Conservation (phyloP, 2,113 vertebrate species). For the Pardalotus punctatus region DNA sequence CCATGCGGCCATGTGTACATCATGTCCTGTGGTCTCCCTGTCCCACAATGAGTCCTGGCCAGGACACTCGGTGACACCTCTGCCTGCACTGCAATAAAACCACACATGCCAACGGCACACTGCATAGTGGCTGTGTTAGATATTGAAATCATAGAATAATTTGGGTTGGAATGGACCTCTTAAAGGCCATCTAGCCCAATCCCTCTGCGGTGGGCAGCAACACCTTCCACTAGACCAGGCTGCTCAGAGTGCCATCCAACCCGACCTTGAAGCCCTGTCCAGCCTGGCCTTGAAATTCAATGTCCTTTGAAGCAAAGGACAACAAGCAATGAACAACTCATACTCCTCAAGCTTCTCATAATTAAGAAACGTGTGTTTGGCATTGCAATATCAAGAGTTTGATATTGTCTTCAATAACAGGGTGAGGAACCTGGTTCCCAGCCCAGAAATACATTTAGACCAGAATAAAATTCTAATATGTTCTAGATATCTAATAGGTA, state of each 20-base stretch:
- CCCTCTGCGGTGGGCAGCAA: neutral
- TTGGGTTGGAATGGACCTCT: neutral
- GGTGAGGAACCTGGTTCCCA: neutral
- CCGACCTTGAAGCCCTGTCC: neutral
- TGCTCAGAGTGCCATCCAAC: neutral
- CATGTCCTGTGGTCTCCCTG: neutral
- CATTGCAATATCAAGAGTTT: neutral
- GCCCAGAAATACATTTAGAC: neutral
- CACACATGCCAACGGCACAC: neutral
- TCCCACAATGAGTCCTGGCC: neutral
- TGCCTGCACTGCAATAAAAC: neutral
- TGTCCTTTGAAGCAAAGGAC: neutral
- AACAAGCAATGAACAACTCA: too few species aligned
- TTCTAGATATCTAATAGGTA: accelerated
- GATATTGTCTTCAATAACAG: neutral
- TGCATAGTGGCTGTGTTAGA: neutral
- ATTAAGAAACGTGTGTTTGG: neutral
- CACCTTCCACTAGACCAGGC: neutral
- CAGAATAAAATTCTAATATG: neutral
- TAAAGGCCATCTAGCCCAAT: too few species aligned
- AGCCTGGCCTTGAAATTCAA: neutral
- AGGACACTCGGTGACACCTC: neutral
- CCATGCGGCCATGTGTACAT: accelerated
- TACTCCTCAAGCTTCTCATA: neutral
- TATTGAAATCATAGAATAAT: neutral